These are phyloP conservation scores for Drosophila rhopaloa DNA, from an alignment of 1,140 invertebrate species.

Conservation along the genomic window DNA sequence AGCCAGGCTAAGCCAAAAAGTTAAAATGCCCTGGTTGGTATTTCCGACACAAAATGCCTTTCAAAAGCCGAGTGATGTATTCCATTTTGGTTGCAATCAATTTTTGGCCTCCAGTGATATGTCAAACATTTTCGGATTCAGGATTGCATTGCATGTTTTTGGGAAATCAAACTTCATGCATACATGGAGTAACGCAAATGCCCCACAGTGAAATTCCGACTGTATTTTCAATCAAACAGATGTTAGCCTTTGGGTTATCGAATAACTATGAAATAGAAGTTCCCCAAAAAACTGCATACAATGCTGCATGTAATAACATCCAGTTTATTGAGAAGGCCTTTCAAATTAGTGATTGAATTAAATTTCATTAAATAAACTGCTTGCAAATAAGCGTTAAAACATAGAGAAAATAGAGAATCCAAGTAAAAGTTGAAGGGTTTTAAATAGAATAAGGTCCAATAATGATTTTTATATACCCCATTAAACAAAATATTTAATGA, in stretches of 20 bases:
- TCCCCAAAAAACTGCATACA: background rate
- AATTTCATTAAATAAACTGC: background rate
- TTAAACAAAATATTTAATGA: too few species aligned
- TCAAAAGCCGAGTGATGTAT: constrained; percentile 6
- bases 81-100: constrained; percentile 18
- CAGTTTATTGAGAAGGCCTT: background rate
- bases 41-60: background rate
- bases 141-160: constrained; percentile 25
- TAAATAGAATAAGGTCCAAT: background rate
- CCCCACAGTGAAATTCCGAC: constrained; percentile 2
- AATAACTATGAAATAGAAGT: constrained; percentile 2
- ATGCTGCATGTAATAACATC: background rate
- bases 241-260: constrained; percentile 21
- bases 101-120: constrained; percentile 34
- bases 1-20: constrained; percentile 20
- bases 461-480: background rate
- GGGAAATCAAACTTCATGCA: constrained; percentile 30
- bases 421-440: background rate
- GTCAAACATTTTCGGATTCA: constrained; percentile 31
- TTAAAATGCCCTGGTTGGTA: constrained; percentile 11
- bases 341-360: background rate
- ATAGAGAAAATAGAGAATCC: background rate
- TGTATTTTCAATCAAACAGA: constrained; percentile 29
- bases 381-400: too few species aligned
- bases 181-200: constrained; percentile 11